These are phyloP conservation scores for Drosophila nr. perissopoda DNA, from an alignment of 2,888 invertebrate species.

Conservation along the genomic window DNA sequence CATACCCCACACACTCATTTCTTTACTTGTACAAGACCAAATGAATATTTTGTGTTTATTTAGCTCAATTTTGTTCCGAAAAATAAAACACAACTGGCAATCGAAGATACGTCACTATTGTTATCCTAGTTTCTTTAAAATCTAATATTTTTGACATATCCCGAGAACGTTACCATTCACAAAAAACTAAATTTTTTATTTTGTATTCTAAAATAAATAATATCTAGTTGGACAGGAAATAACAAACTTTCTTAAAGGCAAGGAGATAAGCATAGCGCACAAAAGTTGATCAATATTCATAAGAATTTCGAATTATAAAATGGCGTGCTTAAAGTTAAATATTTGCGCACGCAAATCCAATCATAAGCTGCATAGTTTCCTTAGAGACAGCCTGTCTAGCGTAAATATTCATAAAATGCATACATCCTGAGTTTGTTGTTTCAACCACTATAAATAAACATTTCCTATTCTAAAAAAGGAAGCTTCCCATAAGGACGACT, in stretches of 20 bases:
- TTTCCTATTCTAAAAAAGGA: neutral
- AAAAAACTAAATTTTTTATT: neutral
- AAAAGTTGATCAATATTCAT: neutral
- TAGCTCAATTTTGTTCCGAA: neutral
- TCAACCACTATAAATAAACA: neutral
- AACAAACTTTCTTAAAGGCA: neutral
- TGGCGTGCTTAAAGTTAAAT: neutral
- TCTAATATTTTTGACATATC: neutral
- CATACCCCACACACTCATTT: neutral
- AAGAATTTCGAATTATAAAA: neutral
- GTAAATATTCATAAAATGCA: neutral
- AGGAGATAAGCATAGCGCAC: neutral
- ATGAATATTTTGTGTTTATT: neutral
- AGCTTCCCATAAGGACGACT: slow-evolving; percentile 12
- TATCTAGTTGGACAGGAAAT: neutral
- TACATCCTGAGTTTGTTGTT: neutral
- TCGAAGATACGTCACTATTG: neutral
- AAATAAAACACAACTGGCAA: neutral
- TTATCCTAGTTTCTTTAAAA: neutral
- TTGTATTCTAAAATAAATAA: neutral
- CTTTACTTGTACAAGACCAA: neutral
- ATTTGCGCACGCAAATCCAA: neutral
- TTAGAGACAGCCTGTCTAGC: neutral
- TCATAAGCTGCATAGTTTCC: neutral
- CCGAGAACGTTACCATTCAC: neutral